Base-by-base conservation (phyloP, 2,797 vertebrate species). In the Lacerta bilineata region DNA sequence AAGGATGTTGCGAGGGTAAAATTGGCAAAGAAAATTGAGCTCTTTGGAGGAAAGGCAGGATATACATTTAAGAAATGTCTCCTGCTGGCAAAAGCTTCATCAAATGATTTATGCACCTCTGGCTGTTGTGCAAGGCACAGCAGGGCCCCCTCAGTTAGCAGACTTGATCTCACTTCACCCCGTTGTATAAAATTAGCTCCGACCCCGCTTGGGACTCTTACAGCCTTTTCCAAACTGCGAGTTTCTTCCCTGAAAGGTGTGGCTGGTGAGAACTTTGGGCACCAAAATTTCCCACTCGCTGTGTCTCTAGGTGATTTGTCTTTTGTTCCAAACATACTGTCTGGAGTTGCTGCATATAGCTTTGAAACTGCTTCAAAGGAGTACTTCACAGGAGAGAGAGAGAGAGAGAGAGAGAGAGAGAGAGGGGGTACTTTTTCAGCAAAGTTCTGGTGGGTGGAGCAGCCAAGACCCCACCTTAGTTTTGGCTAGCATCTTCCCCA, bases 281-380 rank as follows among this genome's bases (percentile, higher is more conserved):
- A 88, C 17, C 64, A 74, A 90, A 82, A 46, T 69, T 20, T 75
- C 39, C 43, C 76, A 83, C 87, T 55, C 41, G 68, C 0, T 46
- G 4, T 90, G 29, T 83, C 68, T 87, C 75, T 85, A 85, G 72
- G n/a, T 17, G 1, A 0, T 46, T 15, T 50, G 5, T 7, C 1
- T 61, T 20, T 90, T 85, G 87, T 80, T 74, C 20, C n/a, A 75
- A 0, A 0, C 9, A 46, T 83, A 13, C 80, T 89, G 83, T 72
- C 91, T 90, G 84, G 87, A 89, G 13, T 39, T 33, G 8, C 9
- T 80, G 71, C n/a, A 4, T 71, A 75, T 2, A 36, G 25, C 82
- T 91, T 89, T 83, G 46, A 90, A 88, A 83, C 64, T 11, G 36
- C 84, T 91, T 91, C 87, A 79, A 78, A 83, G 80, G 29, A 87